A percentile compares a stretch with the other conserved stretches of the same genome.
phyloP scores from a whole-genome alignment of 2,888 invertebrate genomes.

The Steinernema carpocapsae region DNA sequence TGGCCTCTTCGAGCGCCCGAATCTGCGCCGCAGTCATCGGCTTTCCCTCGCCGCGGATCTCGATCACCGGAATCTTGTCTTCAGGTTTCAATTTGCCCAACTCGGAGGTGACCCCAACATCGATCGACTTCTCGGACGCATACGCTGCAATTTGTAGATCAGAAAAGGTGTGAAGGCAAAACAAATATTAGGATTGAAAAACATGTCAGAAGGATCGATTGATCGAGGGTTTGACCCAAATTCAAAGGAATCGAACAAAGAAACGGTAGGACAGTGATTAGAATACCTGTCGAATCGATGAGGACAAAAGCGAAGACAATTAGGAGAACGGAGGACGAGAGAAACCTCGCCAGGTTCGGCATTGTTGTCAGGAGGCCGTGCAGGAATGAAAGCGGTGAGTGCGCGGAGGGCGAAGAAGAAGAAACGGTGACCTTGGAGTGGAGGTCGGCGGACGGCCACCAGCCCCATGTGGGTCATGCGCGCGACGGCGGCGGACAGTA shows the following conservation, averaged over 20 bases:
- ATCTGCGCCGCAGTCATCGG: conserved; percentile 69
- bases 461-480: conserved; percentile 23
- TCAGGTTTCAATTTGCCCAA: conserved; percentile 48
- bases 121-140: conserved; percentile 7
- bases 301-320: background rate
- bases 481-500: background rate
- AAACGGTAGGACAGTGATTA: too few species aligned
- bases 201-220: too few species aligned
- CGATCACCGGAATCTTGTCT: conserved; percentile 68
- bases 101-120: background rate
- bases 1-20: conserved; percentile 65
- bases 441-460: background rate
- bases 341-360: conserved; percentile 17
- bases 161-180: background rate
- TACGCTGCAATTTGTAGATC: background rate
- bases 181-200: background rate
- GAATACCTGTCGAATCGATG: background rate
- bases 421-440: conserved; percentile 14
- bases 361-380: background rate
- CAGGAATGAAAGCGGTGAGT: background rate
- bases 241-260: too few species aligned
- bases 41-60: conserved; percentile 67
- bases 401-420: conserved; percentile 14
- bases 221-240: too few species aligned
- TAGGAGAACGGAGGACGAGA: too few species aligned